phyloP scores from a whole-genome alignment of 2,113 vertebrate genomes.

The Pygoscelis adeliae region DNA sequence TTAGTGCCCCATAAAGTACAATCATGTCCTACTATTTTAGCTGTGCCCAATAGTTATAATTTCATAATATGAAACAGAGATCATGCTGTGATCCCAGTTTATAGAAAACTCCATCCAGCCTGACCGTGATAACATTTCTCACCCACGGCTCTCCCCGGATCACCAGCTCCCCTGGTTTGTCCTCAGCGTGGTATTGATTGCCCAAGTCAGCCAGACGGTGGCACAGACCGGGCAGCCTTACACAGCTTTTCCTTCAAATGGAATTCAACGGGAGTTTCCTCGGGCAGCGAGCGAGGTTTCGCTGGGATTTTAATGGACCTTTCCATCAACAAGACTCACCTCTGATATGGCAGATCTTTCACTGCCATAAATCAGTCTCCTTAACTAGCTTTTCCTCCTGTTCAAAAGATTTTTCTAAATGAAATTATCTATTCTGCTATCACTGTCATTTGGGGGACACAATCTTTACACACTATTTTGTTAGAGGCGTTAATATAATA shows the following conservation, averaged over 20 bases:
- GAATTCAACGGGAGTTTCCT: not conserved
- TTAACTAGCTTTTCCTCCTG: not conserved
- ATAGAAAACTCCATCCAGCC: not conserved
- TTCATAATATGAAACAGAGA: not conserved
- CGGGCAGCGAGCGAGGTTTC: not conserved
- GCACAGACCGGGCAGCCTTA: not conserved
- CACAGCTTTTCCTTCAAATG: not conserved
- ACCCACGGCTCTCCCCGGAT: not conserved
- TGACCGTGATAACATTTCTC: rapidly evolving
- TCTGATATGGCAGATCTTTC: not conserved
- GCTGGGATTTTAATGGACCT: not conserved
- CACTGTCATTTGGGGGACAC: not conserved
- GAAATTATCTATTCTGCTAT: not conserved
- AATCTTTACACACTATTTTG: rapidly evolving
- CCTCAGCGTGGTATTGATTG: not conserved
- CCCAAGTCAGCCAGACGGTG: not conserved
- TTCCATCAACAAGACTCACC: not conserved
- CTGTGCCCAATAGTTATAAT: not conserved
- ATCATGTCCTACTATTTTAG: not conserved
- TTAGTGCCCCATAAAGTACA: not conserved
- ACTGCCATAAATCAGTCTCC: not conserved
- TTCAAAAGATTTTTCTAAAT: not conserved
- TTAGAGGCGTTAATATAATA: not conserved
- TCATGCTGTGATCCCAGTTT: not conserved
- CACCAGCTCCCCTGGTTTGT: not conserved